Evolutionary conservation across 2,113 vertebrate genomes (phyloP), one percentile per base, ranked within the genome.

Genomic region (Dipodomys ordii): DNA sequence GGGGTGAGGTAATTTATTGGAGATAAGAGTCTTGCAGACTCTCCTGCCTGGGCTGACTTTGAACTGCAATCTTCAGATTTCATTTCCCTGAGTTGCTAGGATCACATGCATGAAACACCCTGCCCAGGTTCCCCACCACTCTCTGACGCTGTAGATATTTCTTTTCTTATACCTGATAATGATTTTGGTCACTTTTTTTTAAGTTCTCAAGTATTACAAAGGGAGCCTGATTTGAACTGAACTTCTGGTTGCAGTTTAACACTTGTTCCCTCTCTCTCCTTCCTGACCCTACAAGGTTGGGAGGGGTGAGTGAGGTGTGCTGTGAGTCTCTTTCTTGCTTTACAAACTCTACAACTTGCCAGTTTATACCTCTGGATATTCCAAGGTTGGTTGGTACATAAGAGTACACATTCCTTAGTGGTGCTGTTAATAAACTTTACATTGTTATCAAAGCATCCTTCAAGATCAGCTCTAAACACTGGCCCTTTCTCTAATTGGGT

Each of bases 181-280:
- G 44, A 32, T 71, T 83, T 73, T 35, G 25, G 20, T 69, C n/a
- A 39, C 28, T 81, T 93, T 78, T 25, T 39, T 39, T 39, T 39
- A 65, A 44, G 71, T 79, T 93, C 49, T 82, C 35, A 60, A 69
- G 10, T 82, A 32, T 68, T 78, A 64, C 81, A 89, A 39, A 84
- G 30, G 57, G 2, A 46, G 3, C 30, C 49, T 72, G 30, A 72
- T 69, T 30, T 27, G 35, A 65, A 30, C 9, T 62, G 27, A 85
- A 28, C 13, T 73, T 87, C 27, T 90, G n/a, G 6, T 57, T 10
- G 28, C 8, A 71, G 10, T 57, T 85, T 44, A n/a, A 69, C 6
- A 10, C 11, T 46, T 18, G 8, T 79, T 67, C 23, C 5, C 3
- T 86, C 74, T 39, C 35, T 23, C 15, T 4, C 49, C 18, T 6